Percentiles rank a stretch among this genome's conserved stretches.
These are phyloP conservation scores for Drosophila subquinaria DNA, from an alignment of 2,888 invertebrate genomes.

Conservation along the genomic window DNA sequence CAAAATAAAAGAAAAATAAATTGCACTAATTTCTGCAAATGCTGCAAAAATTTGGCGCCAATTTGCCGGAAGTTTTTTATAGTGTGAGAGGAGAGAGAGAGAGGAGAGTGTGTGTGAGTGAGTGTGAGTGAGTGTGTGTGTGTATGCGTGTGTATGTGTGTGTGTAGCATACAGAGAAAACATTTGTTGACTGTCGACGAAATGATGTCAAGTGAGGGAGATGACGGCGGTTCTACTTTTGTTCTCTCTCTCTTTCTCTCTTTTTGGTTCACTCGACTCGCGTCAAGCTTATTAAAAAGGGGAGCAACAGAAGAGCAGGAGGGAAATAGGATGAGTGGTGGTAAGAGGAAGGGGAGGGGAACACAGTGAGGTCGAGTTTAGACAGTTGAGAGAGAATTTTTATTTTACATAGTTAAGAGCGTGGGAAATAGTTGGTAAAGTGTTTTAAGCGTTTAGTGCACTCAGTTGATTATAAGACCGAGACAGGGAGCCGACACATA, in stretches of 20 bases:
- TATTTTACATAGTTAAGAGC: constrained; percentile 18
- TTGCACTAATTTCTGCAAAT: constrained; percentile 52
- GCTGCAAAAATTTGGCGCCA: constrained; percentile 51
- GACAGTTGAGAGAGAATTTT: not conserved
- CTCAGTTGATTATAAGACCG: constrained; percentile 49
- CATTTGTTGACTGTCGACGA: constrained; percentile 37
- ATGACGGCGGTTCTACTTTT: constrained; percentile 17
- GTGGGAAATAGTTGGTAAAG: constrained; percentile 31
- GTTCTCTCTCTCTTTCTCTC: too few relatives aligned
- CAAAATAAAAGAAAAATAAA: constrained; percentile 29
- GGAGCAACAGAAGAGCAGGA: not conserved
- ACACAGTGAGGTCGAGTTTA: constrained; percentile 3
- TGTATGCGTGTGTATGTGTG: constrained; percentile 13
- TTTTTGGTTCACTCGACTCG: constrained; percentile 38
- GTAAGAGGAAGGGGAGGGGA: not conserved
- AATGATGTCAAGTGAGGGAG: constrained; percentile 65
- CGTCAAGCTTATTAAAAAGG: constrained; percentile 66
- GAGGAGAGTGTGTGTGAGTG: constrained; percentile 4
- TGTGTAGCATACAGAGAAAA: constrained; percentile 26
- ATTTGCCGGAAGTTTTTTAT: constrained; percentile 50
- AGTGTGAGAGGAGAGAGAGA: too few relatives aligned
- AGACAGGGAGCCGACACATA: not conserved
- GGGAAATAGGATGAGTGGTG: not conserved
- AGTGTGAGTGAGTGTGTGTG: constrained; percentile 9
- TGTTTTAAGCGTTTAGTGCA: constrained; percentile 60